Percentiles rank a stretch among this genome's conserved stretches.
Evolutionary conservation across 2,797 vertebrate genomes (phyloP).

Genomic region (Anas georgica): DNA sequence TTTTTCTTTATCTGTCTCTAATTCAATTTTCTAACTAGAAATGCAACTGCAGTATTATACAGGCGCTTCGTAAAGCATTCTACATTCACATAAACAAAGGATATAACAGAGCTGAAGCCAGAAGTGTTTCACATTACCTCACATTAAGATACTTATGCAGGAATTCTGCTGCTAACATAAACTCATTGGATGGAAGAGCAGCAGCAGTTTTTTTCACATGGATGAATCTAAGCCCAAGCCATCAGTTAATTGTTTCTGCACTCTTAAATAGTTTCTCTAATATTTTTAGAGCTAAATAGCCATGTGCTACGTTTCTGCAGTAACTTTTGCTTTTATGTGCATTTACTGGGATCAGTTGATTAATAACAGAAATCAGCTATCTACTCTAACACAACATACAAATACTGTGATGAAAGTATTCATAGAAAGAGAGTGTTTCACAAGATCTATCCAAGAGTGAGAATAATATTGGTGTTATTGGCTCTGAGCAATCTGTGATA

Average conservation of each 20-base stretch:
- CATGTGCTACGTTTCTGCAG: not conserved
- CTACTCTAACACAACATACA: not conserved
- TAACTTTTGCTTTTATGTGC: not conserved
- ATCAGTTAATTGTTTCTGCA: not conserved
- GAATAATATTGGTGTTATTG: not conserved
- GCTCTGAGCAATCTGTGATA: not conserved
- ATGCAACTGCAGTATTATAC: not conserved
- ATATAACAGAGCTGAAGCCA: not conserved
- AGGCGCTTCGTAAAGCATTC: not conserved
- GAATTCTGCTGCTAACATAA: not conserved
- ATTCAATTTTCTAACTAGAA: not conserved
- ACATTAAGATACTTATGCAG: not conserved
- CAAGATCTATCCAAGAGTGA: not conserved
- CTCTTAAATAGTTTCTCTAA: not conserved
- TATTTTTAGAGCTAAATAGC: not conserved
- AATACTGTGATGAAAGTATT: not conserved
- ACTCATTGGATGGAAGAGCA: not conserved
- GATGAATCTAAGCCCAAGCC: not conserved
- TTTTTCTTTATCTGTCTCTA: not conserved
- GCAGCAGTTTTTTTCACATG: not conserved
- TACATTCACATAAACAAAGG: not conserved
- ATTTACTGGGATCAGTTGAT: not conserved
- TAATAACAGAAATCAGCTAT: not conserved
- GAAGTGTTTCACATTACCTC: not conserved
- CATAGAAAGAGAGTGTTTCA: not conserved